Evolutionary conservation across 2,888 invertebrate genomes (phyloP), one percentile per base, ranked within the genome.

Genomic region (Microchrysa polita): DNA sequence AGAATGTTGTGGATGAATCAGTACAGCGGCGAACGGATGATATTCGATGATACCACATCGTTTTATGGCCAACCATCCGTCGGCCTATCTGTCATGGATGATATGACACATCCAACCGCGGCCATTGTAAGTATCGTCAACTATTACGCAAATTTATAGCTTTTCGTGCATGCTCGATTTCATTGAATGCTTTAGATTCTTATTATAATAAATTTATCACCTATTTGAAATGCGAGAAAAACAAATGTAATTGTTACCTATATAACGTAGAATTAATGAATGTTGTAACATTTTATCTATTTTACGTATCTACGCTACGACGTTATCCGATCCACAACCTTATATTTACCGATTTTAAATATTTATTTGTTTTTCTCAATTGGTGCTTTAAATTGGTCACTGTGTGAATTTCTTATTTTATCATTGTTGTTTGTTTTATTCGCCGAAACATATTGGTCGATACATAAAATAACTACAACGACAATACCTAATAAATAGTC

Each of bases 1-100:
- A 88, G 88, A 79, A 88, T 90, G 87, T 88, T 90, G 81, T 91
- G 91, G 91, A 90, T 91, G 90, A 90, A 90, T 76, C 84, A 84
- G 77, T 85, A 83, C 75, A 83, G 83, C 77, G 82, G 83, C 4
- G 85, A 84, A 74, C 82, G 84, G 71, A 82, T 85, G 63, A 80
- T 84, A 42, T 76, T 84, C 42, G 84, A 85, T 75, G 84, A 85
- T 81, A 81, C 83, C 16, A 79, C 83, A 60, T 81, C 82, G 73
- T 80, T 81, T 55, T 87, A 87, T 74, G 84, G 85, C 48, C 87
- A 88, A 78, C 83, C 87, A 74, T 83, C 86, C 23, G 82, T 86
- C 73, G 87, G 87, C 76, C 82, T 88, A 78, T 85, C 88, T 72
- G 85, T 88, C 78, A 84, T 88, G 82, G 88, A 88, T 77, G 88